phyloP scores from a whole-genome alignment of 23 tunicate genomes.

The Corella eumyota region DNA sequence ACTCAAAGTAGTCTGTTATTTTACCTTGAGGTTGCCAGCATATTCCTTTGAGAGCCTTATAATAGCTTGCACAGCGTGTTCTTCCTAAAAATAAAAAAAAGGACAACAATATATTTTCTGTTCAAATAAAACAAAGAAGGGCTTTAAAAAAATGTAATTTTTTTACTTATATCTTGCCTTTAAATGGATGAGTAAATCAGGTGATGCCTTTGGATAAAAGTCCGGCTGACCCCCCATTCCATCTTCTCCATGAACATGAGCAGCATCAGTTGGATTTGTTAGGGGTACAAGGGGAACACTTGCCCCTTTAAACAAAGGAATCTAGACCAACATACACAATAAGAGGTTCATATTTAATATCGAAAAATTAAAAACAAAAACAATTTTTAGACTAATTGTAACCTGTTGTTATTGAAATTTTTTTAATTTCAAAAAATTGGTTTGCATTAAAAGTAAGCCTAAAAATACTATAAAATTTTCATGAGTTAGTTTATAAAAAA shows the following conservation, averaged over 20 bases:
- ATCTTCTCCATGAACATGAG: constrained; percentile 52
- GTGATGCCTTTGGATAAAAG: constrained; percentile 30
- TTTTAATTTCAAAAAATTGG: not conserved
- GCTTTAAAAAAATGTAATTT: not conserved
- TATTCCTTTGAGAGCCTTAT: constrained; percentile 42
- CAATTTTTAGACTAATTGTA: not conserved
- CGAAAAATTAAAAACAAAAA: not conserved
- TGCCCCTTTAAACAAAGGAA: constrained; percentile 60
- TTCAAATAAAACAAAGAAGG: not conserved
- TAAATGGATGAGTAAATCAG: constrained; percentile 26
- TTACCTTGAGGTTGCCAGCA: constrained; percentile 27
- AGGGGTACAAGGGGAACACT: constrained; percentile 19
- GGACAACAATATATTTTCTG: not conserved
- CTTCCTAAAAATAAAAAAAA: constrained; percentile 11
- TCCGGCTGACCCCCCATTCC: constrained; percentile 61
- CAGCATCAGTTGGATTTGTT: not conserved
- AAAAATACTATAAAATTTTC: too few relatives aligned
- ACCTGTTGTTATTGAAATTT: not conserved
- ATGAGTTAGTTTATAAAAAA: too few relatives aligned
- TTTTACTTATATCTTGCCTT: constrained; percentile 5
- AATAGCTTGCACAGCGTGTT: constrained; percentile 64
- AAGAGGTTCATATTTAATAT: not conserved
- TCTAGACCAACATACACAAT: constrained; percentile 7
- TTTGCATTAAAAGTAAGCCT: too few relatives aligned
- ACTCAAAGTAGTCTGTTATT: too few relatives aligned